A percentile compares a stretch with the other conserved stretches of the same genome.
phyloP scores from a whole-genome alignment of 2,797 vertebrate species.

The Coregonus suidteri region DNA sequence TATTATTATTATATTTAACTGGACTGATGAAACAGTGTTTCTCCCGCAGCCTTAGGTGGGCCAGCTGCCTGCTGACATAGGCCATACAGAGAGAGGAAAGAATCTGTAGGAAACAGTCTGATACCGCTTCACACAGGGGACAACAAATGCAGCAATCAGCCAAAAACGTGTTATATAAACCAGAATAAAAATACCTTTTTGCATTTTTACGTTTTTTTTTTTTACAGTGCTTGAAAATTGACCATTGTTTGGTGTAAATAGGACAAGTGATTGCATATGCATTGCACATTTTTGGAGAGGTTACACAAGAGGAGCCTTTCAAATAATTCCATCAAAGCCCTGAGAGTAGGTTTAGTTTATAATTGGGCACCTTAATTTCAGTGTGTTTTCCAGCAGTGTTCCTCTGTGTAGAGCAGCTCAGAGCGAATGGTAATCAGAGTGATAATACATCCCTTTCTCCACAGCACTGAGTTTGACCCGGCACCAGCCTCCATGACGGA shows the following conservation, averaged over 20 bases:
- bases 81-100: slow-evolving; percentile 31
- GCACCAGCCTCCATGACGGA: slow-evolving; percentile 76
- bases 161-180: slow-evolving; percentile 21
- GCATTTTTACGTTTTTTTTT: slow-evolving; percentile 36
- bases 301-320: slow-evolving; percentile 63
- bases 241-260: slow-evolving; percentile 70
- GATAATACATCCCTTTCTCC: slow-evolving; percentile 73
- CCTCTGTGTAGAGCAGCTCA: background rate
- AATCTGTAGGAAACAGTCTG: slow-evolving; percentile 9
- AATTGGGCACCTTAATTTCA: slow-evolving; percentile 78
- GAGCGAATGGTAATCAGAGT: slow-evolving; percentile 70
- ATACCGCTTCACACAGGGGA: slow-evolving; percentile 16
- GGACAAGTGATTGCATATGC: slow-evolving; percentile 68
- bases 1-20: background rate
- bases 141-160: slow-evolving; percentile 19
- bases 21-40: slow-evolving; percentile 29
- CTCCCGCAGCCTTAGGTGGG: slow-evolving; percentile 35
- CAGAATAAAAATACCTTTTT: slow-evolving; percentile 2
- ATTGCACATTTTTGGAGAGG: slow-evolving; percentile 55
- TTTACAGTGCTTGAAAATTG: slow-evolving; percentile 49
- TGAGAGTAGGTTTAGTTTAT: slow-evolving; percentile 65
- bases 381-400: slow-evolving; percentile 68
- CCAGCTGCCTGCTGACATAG: slow-evolving; percentile 37
- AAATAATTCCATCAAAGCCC: slow-evolving; percentile 77
- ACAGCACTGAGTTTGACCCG: slow-evolving; percentile 78